Base-by-base conservation (phyloP, 2,888 invertebrate genomes). In the Hydrotaea cyrtoneurina region DNA sequence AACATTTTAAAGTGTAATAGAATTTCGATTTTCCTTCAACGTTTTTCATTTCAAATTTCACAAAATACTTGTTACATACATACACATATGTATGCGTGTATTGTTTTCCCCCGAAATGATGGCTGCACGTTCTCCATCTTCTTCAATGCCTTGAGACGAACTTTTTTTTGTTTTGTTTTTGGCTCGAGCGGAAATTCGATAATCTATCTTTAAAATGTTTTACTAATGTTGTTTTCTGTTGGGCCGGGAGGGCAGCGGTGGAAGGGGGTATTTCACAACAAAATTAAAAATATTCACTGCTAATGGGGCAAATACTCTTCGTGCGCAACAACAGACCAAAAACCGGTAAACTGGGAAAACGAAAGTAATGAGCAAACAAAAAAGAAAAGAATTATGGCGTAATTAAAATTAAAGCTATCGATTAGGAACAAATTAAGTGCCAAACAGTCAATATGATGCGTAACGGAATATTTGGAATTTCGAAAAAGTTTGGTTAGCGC, bases 261-360 rank as follows among this genome's bases (percentile, higher is more conserved):
- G 55, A 11, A 55, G 19, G 31, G 31, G 31, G 31, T 31, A 55
- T 7, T 26, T 26, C 15, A 2, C 59, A 1, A 59, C 23, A 21
- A 55, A 15, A 59, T 23, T 8, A 59, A 55, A 75, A 46, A 69
- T 39, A 59, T 80, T 71, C 59, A 23, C 23, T 80, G 71, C 71
- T 80, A 80, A 71, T 76, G 76, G 71, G 19, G 43, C 21, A 17
- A 80, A 39, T 62, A 62, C 59, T 80, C 72, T 57, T 23, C 53
- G 57, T 15, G 15, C 2, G n/a, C 2, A 3, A 50, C 31, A 31
- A 31, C 31, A 7, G 31, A n/a, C n/a, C 31, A 31, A 31, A 7
- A n/a, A n/a, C n/a, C n/a, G 50, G n/a, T n/a, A 2, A n/a, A 50
- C 3, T n/a, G n/a, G 7, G 10, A 57, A 57, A 57, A 5, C 5